Evolutionary conservation across 1,140 invertebrate genomes (phyloP).

Genomic region (Drosophila arizonae): DNA sequence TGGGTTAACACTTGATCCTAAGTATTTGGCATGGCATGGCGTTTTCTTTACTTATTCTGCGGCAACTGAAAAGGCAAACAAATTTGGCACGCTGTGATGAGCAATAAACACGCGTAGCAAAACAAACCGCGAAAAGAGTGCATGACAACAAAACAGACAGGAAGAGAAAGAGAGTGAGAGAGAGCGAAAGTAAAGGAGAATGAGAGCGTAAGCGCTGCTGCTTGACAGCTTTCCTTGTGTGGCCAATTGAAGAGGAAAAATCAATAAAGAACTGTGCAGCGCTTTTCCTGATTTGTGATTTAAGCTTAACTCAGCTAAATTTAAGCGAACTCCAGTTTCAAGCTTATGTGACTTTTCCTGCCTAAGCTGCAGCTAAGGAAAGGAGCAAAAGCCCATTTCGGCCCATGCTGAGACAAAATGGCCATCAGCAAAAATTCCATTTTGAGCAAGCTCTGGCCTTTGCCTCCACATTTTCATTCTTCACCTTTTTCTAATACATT

Average conservation of each 20-base stretch:
- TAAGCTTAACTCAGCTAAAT: neutral
- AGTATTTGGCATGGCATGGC: constrained; percentile 32
- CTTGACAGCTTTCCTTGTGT: constrained; percentile 50
- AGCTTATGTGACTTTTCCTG: neutral
- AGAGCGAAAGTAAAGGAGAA: constrained; percentile 11
- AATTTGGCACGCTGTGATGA: constrained; percentile 9
- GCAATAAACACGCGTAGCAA: constrained; percentile 59
- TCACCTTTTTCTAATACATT: constrained; percentile 37
- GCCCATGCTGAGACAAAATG: neutral
- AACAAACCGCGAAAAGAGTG: constrained; percentile 55
- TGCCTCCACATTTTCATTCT: constrained; percentile 19
- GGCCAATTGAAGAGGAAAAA: constrained; percentile 70
- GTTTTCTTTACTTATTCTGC: constrained; percentile 6
- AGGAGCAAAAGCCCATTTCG: neutral
- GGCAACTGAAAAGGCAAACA: constrained; percentile 27
- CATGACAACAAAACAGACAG: neutral
- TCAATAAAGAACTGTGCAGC: constrained; percentile 61
- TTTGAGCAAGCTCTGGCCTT: neutral
- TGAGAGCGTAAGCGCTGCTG: constrained; percentile 5
- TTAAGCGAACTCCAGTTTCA: neutral
- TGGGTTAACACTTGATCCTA: constrained; percentile 16
- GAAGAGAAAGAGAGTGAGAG: constrained; percentile 21
- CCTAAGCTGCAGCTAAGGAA: neutral
- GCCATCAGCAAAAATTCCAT: neutral
- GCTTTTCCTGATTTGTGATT: constrained; percentile 3